phyloP scores from a whole-genome alignment of 1,140 invertebrate genomes.

The Archivesica marissinica region DNA sequence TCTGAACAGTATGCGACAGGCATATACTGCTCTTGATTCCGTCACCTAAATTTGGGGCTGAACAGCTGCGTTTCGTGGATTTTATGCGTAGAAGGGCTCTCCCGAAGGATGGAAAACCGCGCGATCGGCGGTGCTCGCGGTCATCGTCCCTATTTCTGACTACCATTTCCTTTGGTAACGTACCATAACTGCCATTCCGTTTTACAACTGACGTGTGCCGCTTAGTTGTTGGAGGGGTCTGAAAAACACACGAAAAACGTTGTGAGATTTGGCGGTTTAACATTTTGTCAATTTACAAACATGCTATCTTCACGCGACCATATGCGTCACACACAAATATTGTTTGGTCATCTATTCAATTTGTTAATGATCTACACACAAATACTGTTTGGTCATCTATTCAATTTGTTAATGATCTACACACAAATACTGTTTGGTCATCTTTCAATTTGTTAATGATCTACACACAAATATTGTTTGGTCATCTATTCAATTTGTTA shows the following conservation, averaged over 20 bases:
- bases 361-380: not conserved
- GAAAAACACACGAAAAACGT: not conserved
- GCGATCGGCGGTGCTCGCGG: slow-evolving; percentile 58
- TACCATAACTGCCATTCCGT: slow-evolving; percentile 63
- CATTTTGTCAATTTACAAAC: too few relatives aligned
- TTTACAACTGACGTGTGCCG: slow-evolving; percentile 39
- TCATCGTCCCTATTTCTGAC: slow-evolving; percentile 62
- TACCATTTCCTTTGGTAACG: slow-evolving; percentile 64
- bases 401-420: too few relatives aligned
- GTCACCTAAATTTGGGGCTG: slow-evolving; percentile 64
- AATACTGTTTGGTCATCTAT: not conserved
- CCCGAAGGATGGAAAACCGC: slow-evolving; percentile 58
- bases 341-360: too few relatives aligned
- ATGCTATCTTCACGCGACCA: too few relatives aligned
- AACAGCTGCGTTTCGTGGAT: slow-evolving; percentile 62
- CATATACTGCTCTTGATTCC: slow-evolving; percentile 47
- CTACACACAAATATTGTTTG: too few relatives aligned
- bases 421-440: too few relatives aligned
- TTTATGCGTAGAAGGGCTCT: slow-evolving; percentile 59
- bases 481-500: too few relatives aligned
- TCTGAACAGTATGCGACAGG: slow-evolving; percentile 53
- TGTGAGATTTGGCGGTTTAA: not conserved
- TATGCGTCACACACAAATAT: not conserved
- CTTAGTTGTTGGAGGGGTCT: slow-evolving; percentile 58
- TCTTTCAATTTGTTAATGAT: too few relatives aligned